phyloP scores from a whole-genome alignment of 2,797 vertebrate species.

The Cossypha niveicapilla region DNA sequence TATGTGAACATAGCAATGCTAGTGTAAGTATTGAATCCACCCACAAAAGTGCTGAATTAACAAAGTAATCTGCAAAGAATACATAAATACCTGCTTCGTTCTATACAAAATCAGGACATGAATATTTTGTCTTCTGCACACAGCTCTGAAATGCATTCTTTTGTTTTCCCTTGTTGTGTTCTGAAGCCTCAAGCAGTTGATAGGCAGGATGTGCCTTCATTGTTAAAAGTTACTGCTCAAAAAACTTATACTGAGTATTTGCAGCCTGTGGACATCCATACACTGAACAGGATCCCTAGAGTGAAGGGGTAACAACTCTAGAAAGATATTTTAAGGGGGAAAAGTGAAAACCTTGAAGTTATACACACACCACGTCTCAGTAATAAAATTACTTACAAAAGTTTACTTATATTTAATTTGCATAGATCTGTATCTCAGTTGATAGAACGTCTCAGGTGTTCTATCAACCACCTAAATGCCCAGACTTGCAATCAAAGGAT shows the following conservation, averaged over 20 bases:
- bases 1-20: not conserved
- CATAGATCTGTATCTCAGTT: not conserved
- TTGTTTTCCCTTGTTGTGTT: not conserved
- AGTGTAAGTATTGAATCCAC: not conserved
- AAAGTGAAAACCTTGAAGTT: not conserved
- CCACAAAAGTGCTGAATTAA: constrained; percentile 6
- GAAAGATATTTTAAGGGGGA: not conserved
- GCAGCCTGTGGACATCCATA: not conserved
- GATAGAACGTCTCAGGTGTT: not conserved
- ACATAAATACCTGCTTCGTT: not conserved
- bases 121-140: not conserved
- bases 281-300: not conserved
- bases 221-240: not conserved
- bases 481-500: not conserved
- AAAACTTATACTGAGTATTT: not conserved
- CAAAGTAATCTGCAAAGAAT: not conserved
- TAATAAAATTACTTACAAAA: not conserved
- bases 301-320: not conserved
- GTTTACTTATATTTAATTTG: not conserved
- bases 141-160: not conserved
- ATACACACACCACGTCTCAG: not conserved
- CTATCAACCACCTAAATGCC: not conserved
- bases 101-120: not conserved
- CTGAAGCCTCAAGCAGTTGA: not conserved
- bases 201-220: not conserved